A percentile compares a stretch with the other conserved stretches of the same genome.
phyloP scores from a whole-genome alignment of 2,888 invertebrate species.

The Blomia tropicalis region DNA sequence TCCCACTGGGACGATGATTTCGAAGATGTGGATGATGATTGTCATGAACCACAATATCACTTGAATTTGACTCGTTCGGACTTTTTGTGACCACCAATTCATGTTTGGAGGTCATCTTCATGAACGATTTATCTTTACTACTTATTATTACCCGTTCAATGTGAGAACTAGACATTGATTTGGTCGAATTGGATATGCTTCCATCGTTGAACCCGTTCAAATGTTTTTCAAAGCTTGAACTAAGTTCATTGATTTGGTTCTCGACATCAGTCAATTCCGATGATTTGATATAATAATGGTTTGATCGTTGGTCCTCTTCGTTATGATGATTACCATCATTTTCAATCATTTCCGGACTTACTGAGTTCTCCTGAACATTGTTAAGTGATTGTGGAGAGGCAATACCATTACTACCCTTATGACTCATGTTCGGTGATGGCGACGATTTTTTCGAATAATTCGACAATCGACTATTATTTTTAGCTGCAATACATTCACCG shows the following conservation, averaged over 20 bases:
- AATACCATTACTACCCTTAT: background rate
- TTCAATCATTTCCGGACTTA: background rate
- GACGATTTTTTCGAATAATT: background rate
- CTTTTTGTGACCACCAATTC: background rate
- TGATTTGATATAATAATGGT: too few species aligned
- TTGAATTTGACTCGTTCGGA: too few species aligned
- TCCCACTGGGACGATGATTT: background rate
- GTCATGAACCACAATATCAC: too few species aligned
- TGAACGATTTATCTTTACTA: background rate
- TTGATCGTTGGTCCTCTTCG: too few species aligned
- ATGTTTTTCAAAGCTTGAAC: background rate
- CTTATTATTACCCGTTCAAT: background rate
- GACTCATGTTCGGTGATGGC: background rate
- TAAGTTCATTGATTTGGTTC: background rate
- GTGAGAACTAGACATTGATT: background rate
- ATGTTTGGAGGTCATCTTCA: background rate
- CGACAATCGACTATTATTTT: conserved; percentile 21
- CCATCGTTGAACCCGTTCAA: background rate
- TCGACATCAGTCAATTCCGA: background rate
- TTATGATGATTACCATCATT: background rate
- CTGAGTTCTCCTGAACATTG: background rate
- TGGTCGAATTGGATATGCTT: too few species aligned
- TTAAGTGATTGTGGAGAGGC: background rate
- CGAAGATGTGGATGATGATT: background rate
- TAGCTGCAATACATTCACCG: conserved; percentile 27